Conservation (phyloP, 2,113 vertebrate genomes). For the Python bivittatus region DNA sequence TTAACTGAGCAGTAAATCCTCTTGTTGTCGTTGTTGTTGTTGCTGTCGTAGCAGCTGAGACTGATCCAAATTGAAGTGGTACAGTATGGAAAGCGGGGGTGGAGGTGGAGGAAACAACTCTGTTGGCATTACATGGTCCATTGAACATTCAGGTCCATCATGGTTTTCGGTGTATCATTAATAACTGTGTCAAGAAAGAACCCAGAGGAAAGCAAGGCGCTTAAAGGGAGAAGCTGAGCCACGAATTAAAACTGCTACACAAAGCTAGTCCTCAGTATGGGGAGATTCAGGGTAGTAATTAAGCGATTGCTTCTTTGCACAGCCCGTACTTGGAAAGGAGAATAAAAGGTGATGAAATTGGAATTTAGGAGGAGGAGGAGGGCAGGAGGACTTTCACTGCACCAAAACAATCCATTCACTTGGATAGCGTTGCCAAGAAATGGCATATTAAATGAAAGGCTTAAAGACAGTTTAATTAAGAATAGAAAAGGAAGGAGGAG, state of each 20-base stretch:
- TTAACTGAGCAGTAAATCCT: neutral
- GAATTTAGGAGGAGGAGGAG: neutral
- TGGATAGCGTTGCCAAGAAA: neutral
- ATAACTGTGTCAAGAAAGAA: slow-evolving; percentile 10
- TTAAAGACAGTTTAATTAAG: neutral
- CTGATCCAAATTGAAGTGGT: neutral
- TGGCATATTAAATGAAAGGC: neutral
- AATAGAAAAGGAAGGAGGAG: neutral
- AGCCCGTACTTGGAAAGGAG: too few species aligned
- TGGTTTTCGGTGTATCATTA: slow-evolving; percentile 10
- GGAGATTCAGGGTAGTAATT: neutral
- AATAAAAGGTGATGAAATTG: neutral
- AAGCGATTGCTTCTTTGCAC: neutral
- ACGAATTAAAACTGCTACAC: neutral
- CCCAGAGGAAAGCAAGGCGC: neutral
- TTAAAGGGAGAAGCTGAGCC: neutral
- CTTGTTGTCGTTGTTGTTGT: neutral
- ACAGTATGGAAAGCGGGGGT: too few species aligned
- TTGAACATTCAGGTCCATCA: slow-evolving; percentile 14
- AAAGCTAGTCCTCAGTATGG: neutral
- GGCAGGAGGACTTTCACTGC: neutral
- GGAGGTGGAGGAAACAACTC: neutral
- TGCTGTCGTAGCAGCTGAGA: neutral
- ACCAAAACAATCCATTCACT: neutral
- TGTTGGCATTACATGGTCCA: neutral